Evolutionary conservation across 2,888 invertebrate species (phyloP).

Genomic region (Lypha dubia): DNA sequence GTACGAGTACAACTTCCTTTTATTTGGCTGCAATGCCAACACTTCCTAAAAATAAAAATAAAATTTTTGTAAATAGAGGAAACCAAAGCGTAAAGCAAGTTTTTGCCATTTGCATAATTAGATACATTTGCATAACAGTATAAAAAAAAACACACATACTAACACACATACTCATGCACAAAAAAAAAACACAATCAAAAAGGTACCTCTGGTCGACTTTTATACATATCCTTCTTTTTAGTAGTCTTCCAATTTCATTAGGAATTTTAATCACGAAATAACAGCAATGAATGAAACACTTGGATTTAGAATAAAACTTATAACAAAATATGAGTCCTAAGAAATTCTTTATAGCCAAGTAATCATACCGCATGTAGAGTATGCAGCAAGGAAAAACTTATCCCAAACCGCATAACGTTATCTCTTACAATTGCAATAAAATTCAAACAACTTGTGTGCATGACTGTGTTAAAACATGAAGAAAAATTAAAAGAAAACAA

Average conservation of each 20-base stretch:
- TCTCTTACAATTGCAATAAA: constrained; percentile 33
- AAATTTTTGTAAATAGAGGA: constrained; percentile 24
- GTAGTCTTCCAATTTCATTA: too few relatives aligned
- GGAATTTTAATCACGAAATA: too few relatives aligned
- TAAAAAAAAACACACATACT: constrained; percentile 12
- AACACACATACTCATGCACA: too few relatives aligned
- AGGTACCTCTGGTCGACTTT: neutral
- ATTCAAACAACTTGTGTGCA: constrained; percentile 15
- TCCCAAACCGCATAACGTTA: neutral
- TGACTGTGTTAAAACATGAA: neutral
- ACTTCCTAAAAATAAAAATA: constrained; percentile 46
- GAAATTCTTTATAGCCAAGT: neutral
- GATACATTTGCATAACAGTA: constrained; percentile 67
- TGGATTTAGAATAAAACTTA: too few relatives aligned
- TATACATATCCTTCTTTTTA: neutral
- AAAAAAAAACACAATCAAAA: neutral
- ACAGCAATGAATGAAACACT: too few relatives aligned
- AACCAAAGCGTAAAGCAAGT: constrained; percentile 69
- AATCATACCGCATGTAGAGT: neutral
- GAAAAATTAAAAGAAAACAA: constrained; percentile 11
- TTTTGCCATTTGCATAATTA: constrained; percentile 74
- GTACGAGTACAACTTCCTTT: constrained; percentile 39
- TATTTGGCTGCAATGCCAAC: constrained; percentile 54
- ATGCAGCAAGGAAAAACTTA: neutral
- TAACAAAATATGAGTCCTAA: neutral